Evolutionary conservation across 2,113 vertebrate species (phyloP), one percentile per base, ranked within the genome.

Genomic region (Montifringilla adamsi): DNA sequence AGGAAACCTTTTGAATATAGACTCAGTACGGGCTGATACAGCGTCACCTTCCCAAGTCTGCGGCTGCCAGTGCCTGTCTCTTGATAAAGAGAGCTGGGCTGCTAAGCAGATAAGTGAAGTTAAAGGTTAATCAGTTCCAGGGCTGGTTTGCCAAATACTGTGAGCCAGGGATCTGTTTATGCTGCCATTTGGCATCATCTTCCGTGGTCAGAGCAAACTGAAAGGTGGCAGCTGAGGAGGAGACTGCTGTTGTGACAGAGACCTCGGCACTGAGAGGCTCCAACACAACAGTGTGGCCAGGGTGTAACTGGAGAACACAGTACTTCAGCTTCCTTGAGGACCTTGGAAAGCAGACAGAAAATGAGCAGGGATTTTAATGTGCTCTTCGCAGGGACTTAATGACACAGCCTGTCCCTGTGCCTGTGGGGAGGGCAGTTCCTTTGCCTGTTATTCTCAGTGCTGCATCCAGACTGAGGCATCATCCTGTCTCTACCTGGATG

Each of bases 31-130:
- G 78, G 33, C 59, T 60, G 49, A 12, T 12, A 27, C 27, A 43
- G 27, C 0, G 2, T 78, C 64, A 39, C 75, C 60, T 70, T 93
- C 47, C 60, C 2, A 5, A 56, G 43, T 10, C 60, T 28, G 27
- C 72, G 43, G 78, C 67, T 53, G 11, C 74, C 90, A 35, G 43
- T 30, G 82, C 55, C 64, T 75, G 3, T 60, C 56, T 70, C 69
- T 31, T 22, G 30, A 63, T 78, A 67, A 59, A 55, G 64, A 84
- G 46, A 72, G 46, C 44, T 5, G 17, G 59, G 56, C 90, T 90
- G 41, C 59, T 68, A 84, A 66, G 68, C 80, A 90, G 64, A 60
- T 94, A 94, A 90, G 64, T 47, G 79, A 91, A 91, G 60, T 81
- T 91, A 90, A 85, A 76, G 47, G 46, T 72, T 95, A 86, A 78